Evolutionary conservation across 2,888 invertebrate species (phyloP), one percentile per base, ranked within the genome.

Genomic region (Toxonevra muliebris): DNA sequence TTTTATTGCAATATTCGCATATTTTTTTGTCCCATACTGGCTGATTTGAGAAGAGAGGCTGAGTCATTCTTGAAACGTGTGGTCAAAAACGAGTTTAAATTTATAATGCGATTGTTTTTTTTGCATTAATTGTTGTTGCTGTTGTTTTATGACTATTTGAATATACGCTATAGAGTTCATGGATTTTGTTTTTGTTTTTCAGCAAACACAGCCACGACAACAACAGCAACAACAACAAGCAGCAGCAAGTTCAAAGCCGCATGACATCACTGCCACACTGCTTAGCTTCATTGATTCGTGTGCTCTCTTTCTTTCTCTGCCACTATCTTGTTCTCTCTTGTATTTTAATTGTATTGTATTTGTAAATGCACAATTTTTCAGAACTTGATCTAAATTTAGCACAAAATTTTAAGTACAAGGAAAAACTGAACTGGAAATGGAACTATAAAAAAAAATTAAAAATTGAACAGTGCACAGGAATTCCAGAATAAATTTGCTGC

Each of bases 161-260:
- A 30, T 30, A 30, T 30, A 30, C 30, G 30, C 30, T 30, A 30
- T 7, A 2, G 30, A 30, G 30, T 48, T 48, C 48, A 48, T 48
- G 48, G 48, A 48, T 12, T n/a, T 48, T n/a, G 15, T 48, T 48
- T 15, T 30, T 30, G 30, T 30, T 30, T 30, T 30, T 30, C 30
- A 30, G 30, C 7, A 30, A 30, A 30, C 30, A 30, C 30, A 30
- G 15, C 48, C 8, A 10, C 48, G 48, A 10, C 9, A 48, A 48
- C 48, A 11, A 48, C n/a, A 48, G 10, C 48, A 13, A 48, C 12
- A 13, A 48, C 12, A 19, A 53, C 19, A 17, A 15, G 53, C 15
- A 15, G 53, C 53, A 53, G 15, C 53, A 53, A 53, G 53, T 53
- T 53, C 53, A 53, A 53, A 53, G 53, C 15, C 53, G 19, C 53